Evolutionary conservation across 1,140 invertebrate genomes (phyloP), one percentile per base, ranked within the genome.

Genomic region (Battus philenor): DNA sequence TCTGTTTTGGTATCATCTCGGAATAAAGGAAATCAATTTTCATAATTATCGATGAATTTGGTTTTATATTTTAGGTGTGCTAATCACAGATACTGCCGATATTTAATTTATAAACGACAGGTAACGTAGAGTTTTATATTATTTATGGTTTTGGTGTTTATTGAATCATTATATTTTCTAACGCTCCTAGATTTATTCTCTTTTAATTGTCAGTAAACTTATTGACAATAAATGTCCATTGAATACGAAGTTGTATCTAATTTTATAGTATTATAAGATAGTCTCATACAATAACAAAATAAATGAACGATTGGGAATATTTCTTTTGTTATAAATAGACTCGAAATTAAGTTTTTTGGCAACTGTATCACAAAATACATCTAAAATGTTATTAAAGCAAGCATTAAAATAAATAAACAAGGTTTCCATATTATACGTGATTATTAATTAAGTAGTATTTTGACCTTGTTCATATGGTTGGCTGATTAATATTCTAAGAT

Each of bases 1-100:
- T 71, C 72, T 80, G 76, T 83, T 80, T 80, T 80, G 76, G 70
- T 83, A 70, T 75, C 54, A 62, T 73, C 65, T 71, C 59, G 62
- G 50, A 72, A 64, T 72, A 77, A 65, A 78, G 62, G 56, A 68
- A 75, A 78, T 77, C 60, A 75, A 69, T 74, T 78, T 78, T 74
- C 56, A 49, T 69, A 76, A 70, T 62, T 69, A 67, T 60, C 57
- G 39, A 67, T 68, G 61, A 66, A 44, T 71, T 65, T 54, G 58
- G 56, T 52, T 58, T 58, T 49, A 59, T 50, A 53, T 45, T 33
- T 47, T 56, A 57, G 51, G 51, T 55, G 38, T 41, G 43, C 47
- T 59, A 45, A 48, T 36, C 54, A 65, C 56, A 54, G 53, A 66
- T 57, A 66, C 56, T 58, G 34, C 16, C 13, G 36, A 32, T 29